Evolutionary conservation across 2,797 vertebrate genomes (phyloP), one percentile per base, ranked within the genome.

Genomic region (Pelobates cultripes): DNA sequence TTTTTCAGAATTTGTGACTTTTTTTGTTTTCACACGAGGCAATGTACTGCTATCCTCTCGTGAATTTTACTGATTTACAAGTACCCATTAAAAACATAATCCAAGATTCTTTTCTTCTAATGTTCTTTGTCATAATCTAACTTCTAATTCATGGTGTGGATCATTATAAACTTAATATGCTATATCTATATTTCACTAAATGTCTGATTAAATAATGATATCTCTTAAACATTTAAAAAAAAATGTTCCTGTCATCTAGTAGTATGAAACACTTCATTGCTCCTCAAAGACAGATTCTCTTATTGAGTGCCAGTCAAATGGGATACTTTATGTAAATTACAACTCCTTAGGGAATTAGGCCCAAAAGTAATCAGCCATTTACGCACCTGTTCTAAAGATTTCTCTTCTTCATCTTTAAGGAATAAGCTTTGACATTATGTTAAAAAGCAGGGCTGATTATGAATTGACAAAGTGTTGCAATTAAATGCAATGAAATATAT

Each of bases 311-410:
- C 77, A 79, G 81, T 83, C 81, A 78, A 71, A 83, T 75, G 77
- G 81, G 81, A 79, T 83, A 83, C 81, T 83, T 83, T 83, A 83
- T 83, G 77, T 74, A 83, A 83, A 83, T 83, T 83, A 57, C 77
- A 83, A 79, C 81, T 79, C 81, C 78, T 83, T 83, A 83, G 71
- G 70, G 77, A 83, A 83, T 83, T 83, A 83, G 72, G 72, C 72
- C 76, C 72, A 73, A 75, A 75, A 75, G 77, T 83, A 83, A 83
- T 83, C 81, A 83, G 81, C 60, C 76, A 72, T 83, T 83, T 75
- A 83, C 79, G 81, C 81, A 83, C 81, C 81, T 83, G 81, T 83
- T 79, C 77, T 70, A 67, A 75, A 83, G 67, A 57, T 75, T 78
- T 83, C 57, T 57, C 40, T 83, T 60, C 81, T 83, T 83, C 81